Base-by-base conservation (phyloP, 2,888 invertebrate species). In the Bellardia pandia region DNA sequence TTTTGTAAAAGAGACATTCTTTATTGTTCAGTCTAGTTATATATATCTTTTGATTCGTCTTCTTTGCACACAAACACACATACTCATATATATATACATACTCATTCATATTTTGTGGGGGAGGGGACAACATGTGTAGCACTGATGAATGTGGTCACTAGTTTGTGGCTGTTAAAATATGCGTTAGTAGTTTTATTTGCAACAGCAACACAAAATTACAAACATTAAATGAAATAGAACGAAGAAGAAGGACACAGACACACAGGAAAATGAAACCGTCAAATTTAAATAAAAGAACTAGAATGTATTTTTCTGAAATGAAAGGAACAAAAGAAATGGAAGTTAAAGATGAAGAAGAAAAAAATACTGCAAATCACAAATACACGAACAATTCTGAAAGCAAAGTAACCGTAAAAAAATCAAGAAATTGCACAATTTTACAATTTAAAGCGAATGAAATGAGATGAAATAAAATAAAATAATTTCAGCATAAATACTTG, bases 141-240 rank as follows among this genome's bases (percentile, higher is more conserved):
- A 48, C 45, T 81, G 81, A 81, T 87, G 81, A 85, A 85, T 78
- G 77, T 78, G 87, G 87, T 74, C 84, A 84, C 58, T 77, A 75
- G 58, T 37, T 86, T 83, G 79, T 75, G 86, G 75, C 69, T 86
- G 51, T 81, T 51, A 64, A 86, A 79, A 79, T 79, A 79, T 86
- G 80, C 86, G 76, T 86, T 80, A 72, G 77, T 84, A 66, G 83
- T 77, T 77, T 77, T n/a, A 68, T 79, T 79, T 68, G 9, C 13
- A 66, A 30, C 13, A 75, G 16, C 40, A 71, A 77, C 71, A 82
- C 42, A 69, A 16, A 58, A 58, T 40, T 69, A 23, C 62, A 77
- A 64, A 53, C 33, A 51, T 45, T 58, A 66, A 45, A 66, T 74
- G 40, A 60, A 58, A 69, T 40, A 68, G 3, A 45, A 33, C 2